Conservation (phyloP, 2,113 vertebrate species). For the Amphiprion percula region DNA sequence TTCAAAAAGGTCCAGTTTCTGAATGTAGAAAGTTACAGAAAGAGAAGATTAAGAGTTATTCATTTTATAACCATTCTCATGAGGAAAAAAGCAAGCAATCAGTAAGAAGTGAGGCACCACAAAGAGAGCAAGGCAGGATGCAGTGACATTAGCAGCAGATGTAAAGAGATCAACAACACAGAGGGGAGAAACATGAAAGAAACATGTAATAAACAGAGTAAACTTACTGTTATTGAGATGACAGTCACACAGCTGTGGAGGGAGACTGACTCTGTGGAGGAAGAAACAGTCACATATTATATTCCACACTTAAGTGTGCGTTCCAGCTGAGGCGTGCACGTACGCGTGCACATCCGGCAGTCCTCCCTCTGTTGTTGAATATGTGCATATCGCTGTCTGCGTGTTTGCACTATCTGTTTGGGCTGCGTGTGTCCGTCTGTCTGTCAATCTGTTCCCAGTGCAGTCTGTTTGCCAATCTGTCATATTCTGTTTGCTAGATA, state of each 20-base stretch:
- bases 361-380: constrained; percentile 68
- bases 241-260: constrained; percentile 75
- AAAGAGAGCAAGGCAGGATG: constrained; percentile 41
- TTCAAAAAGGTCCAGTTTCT: constrained; percentile 55
- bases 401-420: constrained; percentile 74
- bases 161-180: background rate
- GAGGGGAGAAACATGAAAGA: background rate
- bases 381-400: constrained; percentile 61
- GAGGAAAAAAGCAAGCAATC: background rate
- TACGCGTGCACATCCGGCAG: constrained; percentile 17
- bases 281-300: constrained; percentile 50
- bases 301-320: constrained; percentile 14
- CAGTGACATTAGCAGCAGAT: constrained; percentile 4
- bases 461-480: constrained; percentile 81
- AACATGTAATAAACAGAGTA: constrained; percentile 12
- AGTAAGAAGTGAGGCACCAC: constrained; percentile 47
- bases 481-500: constrained; percentile 77
- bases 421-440: constrained; percentile 67
- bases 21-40: background rate
- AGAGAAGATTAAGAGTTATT: background rate
- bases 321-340: background rate
- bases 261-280: constrained; percentile 73
- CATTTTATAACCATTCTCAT: background rate
- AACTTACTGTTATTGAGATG: constrained; percentile 63
- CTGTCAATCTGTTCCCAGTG: constrained; percentile 76